These are phyloP conservation scores for Oxyruncus cristatus DNA, from an alignment of 2,113 vertebrate genomes.

Conservation along the genomic window DNA sequence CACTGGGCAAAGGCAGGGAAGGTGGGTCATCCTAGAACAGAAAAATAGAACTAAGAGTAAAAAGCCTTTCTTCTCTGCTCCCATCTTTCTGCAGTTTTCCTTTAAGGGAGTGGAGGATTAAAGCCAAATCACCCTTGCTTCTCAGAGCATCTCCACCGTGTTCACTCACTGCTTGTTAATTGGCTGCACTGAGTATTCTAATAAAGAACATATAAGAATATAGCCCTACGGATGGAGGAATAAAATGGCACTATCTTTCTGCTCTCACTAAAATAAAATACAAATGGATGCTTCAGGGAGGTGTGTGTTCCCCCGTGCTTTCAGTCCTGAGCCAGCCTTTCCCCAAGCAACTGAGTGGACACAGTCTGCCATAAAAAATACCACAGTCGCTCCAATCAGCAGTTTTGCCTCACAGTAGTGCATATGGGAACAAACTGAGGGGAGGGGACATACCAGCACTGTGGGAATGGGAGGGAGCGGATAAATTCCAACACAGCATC, in stretches of 20 bases:
- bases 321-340: not conserved
- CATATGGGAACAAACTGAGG: constrained; percentile 31
- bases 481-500: not conserved
- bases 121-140: not conserved
- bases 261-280: not conserved
- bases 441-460: not conserved
- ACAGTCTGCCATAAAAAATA: not conserved
- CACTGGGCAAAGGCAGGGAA: not conserved
- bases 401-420: not conserved
- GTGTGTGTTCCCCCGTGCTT: not conserved
- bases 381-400: not conserved
- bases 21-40: not conserved
- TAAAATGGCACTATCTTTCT: not conserved
- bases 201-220: not conserved
- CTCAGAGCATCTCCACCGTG: not conserved
- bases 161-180: not conserved
- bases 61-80: not conserved
- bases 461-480: constrained; percentile 44
- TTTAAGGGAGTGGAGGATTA: not conserved
- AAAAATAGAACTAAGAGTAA: not conserved
- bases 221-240: not conserved
- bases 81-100: not conserved
- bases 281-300: not conserved
- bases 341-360: not conserved
- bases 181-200: not conserved